These are phyloP conservation scores for Lithobates pipiens DNA, from an alignment of 2,797 vertebrate genomes.

Conservation along the genomic window DNA sequence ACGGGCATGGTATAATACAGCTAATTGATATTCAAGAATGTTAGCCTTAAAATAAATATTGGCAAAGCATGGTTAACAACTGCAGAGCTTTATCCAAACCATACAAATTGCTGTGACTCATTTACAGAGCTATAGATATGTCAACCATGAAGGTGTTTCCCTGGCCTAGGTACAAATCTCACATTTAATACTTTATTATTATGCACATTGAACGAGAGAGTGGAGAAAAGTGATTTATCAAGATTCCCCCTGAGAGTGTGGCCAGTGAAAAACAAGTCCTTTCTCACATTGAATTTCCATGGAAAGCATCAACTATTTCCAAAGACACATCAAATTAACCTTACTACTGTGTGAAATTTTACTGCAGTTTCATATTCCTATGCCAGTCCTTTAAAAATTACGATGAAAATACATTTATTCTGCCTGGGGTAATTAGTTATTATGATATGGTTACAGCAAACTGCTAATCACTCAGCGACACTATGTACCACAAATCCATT, in stretches of 20 bases:
- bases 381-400: neutral
- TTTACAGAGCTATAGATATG: conserved; percentile 39
- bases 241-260: conserved; percentile 15
- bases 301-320: conserved; percentile 38
- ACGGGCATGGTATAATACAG: conserved; percentile 34
- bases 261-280: conserved; percentile 33
- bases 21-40: conserved; percentile 55
- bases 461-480: neutral
- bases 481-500: neutral
- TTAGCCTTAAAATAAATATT: conserved; percentile 58
- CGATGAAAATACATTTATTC: neutral
- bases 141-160: conserved; percentile 60
- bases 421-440: neutral
- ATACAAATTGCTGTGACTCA: conserved; percentile 37
- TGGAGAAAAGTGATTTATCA: conserved; percentile 48
- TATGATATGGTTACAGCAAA: neutral
- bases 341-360: conserved; percentile 6
- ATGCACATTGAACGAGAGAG: conserved; percentile 26
- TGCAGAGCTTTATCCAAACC: conserved; percentile 37
- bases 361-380: neutral
- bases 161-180: conserved; percentile 54
- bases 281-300: conserved; percentile 30
- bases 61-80: conserved; percentile 46
- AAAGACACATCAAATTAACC: conserved; percentile 9
- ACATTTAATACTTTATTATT: conserved; percentile 55